Evolutionary conservation across 2,113 vertebrate species (phyloP), one percentile per base, ranked within the genome.

Genomic region (Channa argus): DNA sequence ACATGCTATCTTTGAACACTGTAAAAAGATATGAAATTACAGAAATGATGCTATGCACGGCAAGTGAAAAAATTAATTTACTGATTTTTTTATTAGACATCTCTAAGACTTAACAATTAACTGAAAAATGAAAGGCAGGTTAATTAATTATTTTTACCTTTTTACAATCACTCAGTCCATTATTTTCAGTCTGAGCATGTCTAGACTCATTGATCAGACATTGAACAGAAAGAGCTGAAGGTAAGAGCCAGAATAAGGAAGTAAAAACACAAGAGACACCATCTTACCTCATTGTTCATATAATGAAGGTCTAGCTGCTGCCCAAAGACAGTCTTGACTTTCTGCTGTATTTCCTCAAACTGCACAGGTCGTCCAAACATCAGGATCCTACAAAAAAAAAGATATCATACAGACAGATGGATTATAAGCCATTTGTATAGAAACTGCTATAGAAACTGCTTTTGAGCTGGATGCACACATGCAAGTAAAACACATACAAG

Each of bases 301-400:
- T 98, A 99, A 92, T 97, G 94, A 39, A 98, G 94, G 83, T 97
- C 96, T 34, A 99, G 92, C 55, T 94, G 95, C 84, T 97, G 97
- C 51, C 97, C 96, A 83, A 98, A 99, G 14, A 96, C 96, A 8
- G 93, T 89, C 86, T 95, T 95, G 77, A 98, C 96, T 88, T 99
- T 99, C 92, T 96, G 96, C 54, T 96, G 95, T 88, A 99, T 94
- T 38, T 98, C 97, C 67, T 98, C 96, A 3, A 96, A 98, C 83
- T 94, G 95, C 75, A 99, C 96, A 1, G 97, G 97, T 41, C 97
- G 95, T 78, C 91, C 93, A 64, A 99, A 99, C 3, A 95, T 94
- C 86, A 99, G 95, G 86, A 99, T 99, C 90, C 81, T 88, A 56
- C 66, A 72, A 39, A 79, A 9, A 37, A 44, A 1, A 80, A 74